Percentiles rank a stretch among this genome's conserved stretches.
Evolutionary conservation across 2,888 invertebrate species (phyloP).

Genomic region (Eupithecia vulgata): DNA sequence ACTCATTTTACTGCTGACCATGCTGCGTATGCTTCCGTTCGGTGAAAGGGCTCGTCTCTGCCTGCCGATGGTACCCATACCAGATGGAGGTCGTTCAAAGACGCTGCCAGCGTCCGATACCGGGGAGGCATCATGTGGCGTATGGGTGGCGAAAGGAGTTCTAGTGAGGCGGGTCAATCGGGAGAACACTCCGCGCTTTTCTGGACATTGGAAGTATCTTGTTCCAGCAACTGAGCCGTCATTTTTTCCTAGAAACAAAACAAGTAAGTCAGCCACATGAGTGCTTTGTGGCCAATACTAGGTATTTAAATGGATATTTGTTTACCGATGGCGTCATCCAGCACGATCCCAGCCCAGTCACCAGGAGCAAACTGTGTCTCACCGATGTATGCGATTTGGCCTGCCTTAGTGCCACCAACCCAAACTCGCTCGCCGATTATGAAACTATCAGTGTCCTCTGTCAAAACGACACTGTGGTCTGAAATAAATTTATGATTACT

Average conservation of each 20-base stretch:
- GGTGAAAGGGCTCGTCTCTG: constrained; percentile 75
- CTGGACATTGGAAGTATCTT: constrained; percentile 96
- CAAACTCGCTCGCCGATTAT: constrained; percentile 97
- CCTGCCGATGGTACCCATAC: constrained; percentile 61
- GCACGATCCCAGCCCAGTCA: constrained; percentile 98
- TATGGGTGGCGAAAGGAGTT: constrained; percentile 85
- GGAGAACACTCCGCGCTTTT: constrained; percentile 97
- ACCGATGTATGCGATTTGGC: constrained; percentile 96
- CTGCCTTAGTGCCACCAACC: constrained; percentile 96
- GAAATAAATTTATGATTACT: constrained; percentile 54
- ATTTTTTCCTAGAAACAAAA: constrained; percentile 91
- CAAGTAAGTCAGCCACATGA: constrained; percentile 1
- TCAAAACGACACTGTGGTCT: constrained; percentile 93
- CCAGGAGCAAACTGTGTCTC: constrained; percentile 99
- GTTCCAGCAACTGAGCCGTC: constrained; percentile 97
- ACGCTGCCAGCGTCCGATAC: constrained; percentile 79
- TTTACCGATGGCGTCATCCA: constrained; percentile 96
- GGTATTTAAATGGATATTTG: constrained; percentile 8
- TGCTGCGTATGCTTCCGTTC: constrained; percentile 79
- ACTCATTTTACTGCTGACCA: constrained; percentile 83
- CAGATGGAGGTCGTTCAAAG: constrained; percentile 76
- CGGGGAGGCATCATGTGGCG: constrained; percentile 77
- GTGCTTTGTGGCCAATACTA: background rate
- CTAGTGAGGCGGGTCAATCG: constrained; percentile 93
- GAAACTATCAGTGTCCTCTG: constrained; percentile 96